Evolutionary conservation across 2,888 invertebrate genomes (phyloP), one percentile per base, ranked within the genome.

Genomic region (Hymenopus coronatus): DNA sequence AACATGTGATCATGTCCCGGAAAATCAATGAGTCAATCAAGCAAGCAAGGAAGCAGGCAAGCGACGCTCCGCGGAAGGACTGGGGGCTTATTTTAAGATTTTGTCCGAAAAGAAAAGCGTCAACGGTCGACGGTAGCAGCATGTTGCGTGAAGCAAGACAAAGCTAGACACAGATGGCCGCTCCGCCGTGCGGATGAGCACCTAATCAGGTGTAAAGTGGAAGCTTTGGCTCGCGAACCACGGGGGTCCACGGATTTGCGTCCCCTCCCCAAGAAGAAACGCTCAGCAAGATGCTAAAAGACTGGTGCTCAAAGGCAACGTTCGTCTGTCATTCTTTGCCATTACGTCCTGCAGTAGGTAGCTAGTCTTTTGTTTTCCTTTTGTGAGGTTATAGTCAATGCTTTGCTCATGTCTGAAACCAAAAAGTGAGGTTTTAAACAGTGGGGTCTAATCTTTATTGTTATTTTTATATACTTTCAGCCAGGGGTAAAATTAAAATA

Each of bases 121-220:
- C 54, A 70, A 70, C 54, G 20, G 54, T 70, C 54, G 54, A 70
- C 54, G 54, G 54, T 70, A 70, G 54, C 54, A 70, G 54, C 54
- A 70, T 70, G 54, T 70, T 70, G 54, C 54, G 54, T 70, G 54
- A 20, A 70, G 54, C 54, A 70, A 70, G 54, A 70, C 54, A 70
- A 70, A 70, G 54, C 54, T 70, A 70, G 54, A 70, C 54, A 70
- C 54, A 70, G 54, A 70, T 70, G 54, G 54, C 54, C 54, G 54
- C 54, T 70, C 54, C 28, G 87, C 83, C 70, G 28, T 84, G 28
- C n/a, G 88, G 88, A 85, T 85, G 85, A 30, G 85, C 81, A 88
- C 82, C 84, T 88, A 88, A 88, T 88, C 88, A 88, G 88, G 84
- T 88, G 88, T 81, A 30, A 88, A 88, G 82, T 30, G 88, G 88